phyloP scores from a whole-genome alignment of 2,113 vertebrate species.

The Genyomyrus donnyi region DNA sequence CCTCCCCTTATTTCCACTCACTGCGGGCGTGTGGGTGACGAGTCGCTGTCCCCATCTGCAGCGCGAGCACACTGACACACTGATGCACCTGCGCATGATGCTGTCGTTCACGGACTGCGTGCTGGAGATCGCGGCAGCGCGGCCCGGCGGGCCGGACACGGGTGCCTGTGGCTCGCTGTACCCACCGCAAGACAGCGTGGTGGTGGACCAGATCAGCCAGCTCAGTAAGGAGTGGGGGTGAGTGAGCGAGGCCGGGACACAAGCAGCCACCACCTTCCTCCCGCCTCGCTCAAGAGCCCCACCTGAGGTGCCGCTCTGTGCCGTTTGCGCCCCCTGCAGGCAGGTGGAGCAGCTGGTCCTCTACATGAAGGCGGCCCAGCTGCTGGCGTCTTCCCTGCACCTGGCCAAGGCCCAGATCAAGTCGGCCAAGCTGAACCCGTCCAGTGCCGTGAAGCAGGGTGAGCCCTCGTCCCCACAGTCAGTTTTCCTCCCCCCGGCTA shows the following conservation, averaged over 20 bases:
- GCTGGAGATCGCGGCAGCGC: constrained; percentile 79
- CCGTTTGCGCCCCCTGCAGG: constrained; percentile 50
- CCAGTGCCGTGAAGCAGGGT: constrained; percentile 92
- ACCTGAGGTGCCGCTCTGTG: not conserved
- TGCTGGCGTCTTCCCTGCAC: constrained; percentile 87
- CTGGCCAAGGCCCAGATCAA: constrained; percentile 93
- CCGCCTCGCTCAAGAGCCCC: not conserved
- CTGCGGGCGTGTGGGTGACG: not conserved
- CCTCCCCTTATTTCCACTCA: not conserved
- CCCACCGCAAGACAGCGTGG: constrained; percentile 87
- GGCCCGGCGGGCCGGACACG: constrained; percentile 71
- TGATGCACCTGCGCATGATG: constrained; percentile 86
- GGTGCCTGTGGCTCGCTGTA: constrained; percentile 78
- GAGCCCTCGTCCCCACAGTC: constrained; percentile 10
- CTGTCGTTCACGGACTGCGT: constrained; percentile 89
- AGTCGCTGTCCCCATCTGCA: constrained; percentile 37
- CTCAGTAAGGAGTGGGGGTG: constrained; percentile 97
- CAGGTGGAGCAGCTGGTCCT: constrained; percentile 93
- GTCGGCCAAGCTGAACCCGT: constrained; percentile 87
- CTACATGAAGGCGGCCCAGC: constrained; percentile 92
- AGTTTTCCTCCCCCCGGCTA: not conserved
- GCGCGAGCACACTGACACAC: constrained; percentile 90
- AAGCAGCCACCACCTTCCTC: not conserved
- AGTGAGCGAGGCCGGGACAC: not conserved
- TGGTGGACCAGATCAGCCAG: constrained; percentile 94